phyloP scores from a whole-genome alignment of 2,113 vertebrate genomes.

The Lipotes vexillifer region DNA sequence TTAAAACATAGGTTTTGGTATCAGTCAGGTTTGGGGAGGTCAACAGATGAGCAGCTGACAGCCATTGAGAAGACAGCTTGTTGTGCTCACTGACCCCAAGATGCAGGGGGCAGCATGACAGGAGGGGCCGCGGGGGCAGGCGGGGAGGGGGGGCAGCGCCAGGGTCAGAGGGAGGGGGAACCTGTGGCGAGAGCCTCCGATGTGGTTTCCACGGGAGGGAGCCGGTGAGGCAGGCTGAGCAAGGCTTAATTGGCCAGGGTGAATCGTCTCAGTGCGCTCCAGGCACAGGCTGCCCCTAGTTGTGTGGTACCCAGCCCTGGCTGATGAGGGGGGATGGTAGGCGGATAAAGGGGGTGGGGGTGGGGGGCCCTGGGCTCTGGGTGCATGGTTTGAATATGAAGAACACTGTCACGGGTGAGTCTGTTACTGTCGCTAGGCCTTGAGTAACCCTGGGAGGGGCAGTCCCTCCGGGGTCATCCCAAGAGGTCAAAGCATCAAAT shows the following conservation, averaged over 20 bases:
- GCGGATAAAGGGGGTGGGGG: too few species aligned
- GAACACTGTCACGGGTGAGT: neutral
- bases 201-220: neutral
- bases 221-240: neutral
- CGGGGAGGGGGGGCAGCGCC: accelerated
- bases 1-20: neutral
- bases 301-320: neutral
- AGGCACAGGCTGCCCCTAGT: neutral
- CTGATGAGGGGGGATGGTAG: neutral
- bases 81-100: neutral
- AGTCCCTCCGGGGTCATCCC: neutral
- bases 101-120: neutral
- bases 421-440: neutral
- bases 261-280: neutral
- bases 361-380: too few species aligned
- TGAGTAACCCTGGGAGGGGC: neutral
- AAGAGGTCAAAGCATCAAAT: neutral
- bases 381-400: neutral
- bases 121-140: too few species aligned
- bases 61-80: neutral
- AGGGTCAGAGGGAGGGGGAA: neutral
- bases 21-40: neutral
- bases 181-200: neutral
- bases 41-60: neutral
- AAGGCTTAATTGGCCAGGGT: neutral